Conservation (phyloP, 2,888 invertebrate genomes). For the Oligia strigilis region DNA sequence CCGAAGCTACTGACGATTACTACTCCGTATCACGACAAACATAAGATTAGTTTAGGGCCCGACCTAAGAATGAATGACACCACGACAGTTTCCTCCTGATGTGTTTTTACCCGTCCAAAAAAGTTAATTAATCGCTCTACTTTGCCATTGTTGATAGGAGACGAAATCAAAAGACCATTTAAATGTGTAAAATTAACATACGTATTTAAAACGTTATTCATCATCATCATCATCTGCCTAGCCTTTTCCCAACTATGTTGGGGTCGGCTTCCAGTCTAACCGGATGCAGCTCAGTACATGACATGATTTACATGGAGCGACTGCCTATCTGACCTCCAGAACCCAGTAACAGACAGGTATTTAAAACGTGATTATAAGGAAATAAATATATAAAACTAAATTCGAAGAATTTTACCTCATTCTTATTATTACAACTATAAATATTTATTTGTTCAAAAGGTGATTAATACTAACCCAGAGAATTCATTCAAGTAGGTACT, state of each 20-base stretch:
- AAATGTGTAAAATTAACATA: neutral
- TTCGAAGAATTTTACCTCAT: slow-evolving; percentile 18
- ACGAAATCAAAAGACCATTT: neutral
- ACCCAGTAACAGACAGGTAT: neutral
- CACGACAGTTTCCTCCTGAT: neutral
- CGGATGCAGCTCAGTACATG: too few relatives aligned
- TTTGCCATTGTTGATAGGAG: neutral
- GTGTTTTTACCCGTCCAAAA: neutral
- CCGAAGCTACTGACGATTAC: neutral
- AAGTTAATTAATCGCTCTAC: neutral
- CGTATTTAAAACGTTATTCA: neutral
- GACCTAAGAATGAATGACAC: too few relatives aligned
- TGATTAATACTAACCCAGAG: slow-evolving; percentile 41
- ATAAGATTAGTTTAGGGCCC: too few relatives aligned
- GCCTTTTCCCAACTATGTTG: too few relatives aligned
- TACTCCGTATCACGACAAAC: neutral
- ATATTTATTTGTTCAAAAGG: slow-evolving; percentile 9
- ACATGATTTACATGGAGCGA: too few relatives aligned
- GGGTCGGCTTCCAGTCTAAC: too few relatives aligned
- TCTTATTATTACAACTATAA: slow-evolving; percentile 23
- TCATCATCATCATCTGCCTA: too few relatives aligned
- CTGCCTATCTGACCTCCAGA: too few relatives aligned
- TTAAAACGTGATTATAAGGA: neutral
- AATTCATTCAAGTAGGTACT: slow-evolving; percentile 43
- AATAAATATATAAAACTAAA: slow-evolving; percentile 17